Evolutionary conservation across 2,888 invertebrate genomes (phyloP), one percentile per base, ranked within the genome.

Genomic region (Heliconius sara): DNA sequence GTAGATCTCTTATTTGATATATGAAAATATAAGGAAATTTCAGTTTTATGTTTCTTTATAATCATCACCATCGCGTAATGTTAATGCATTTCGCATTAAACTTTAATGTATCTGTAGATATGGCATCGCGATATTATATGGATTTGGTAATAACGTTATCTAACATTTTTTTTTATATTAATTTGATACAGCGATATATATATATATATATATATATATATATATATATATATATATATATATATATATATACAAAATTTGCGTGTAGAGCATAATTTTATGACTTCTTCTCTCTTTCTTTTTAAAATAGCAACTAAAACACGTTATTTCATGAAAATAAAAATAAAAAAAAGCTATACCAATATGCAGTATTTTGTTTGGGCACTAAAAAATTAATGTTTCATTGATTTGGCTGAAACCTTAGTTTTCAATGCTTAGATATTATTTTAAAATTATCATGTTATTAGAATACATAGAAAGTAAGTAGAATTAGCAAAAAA

Each of bases 21-120:
- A 73, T 16, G 72, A 34, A 73, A 57, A 34, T 73, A 34, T 73
- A 73, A 73, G 22, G 72, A 30, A 60, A 73, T 73, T 34, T 60
- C 72, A 9, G 10, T n/a, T 70, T 70, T 10, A 25, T 13, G 6
- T 34, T 73, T 34, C 34, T 72, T 34, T 30, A 73, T 73, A 73
- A 34, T n/a, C 72, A 60, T 60, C 34, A 16, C 1, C 30, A 73
- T 60, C 60, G 34, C 4, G 30, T 34, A 34, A 43, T 60, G 60
- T 60, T 60, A 57, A 60, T 73, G 57, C n/a, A 34, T 34, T 73
- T 34, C 16, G 12, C 73, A 72, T 72, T 72, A 22, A 71, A 30
- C 7, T 57, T 34, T 72, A 13, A 72, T 72, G 72, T 68, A 68
- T 13, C 12, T 39, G n/a, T 70, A 70, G 30, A 57, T 73, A 60